Percentiles rank a stretch among this genome's conserved stretches.
Evolutionary conservation across 2,113 vertebrate genomes (phyloP).

Genomic region (Prunella fulvescens): DNA sequence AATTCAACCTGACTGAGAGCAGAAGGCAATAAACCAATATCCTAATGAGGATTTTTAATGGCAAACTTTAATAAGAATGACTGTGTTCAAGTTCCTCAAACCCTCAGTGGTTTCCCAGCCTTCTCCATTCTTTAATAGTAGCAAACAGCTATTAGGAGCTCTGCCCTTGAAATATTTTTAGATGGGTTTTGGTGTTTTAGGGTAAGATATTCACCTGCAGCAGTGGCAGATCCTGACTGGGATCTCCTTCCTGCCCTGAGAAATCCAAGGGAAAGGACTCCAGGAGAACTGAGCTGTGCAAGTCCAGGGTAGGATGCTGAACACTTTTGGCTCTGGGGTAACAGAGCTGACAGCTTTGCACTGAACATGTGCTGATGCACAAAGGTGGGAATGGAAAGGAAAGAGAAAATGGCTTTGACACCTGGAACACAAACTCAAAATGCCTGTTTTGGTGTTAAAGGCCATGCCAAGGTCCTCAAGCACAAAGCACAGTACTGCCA

Average conservation of each 20-base stretch:
- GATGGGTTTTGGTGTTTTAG: not conserved
- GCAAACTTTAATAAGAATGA: not conserved
- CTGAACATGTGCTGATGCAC: not conserved
- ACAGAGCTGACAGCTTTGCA: not conserved
- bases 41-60: not conserved
- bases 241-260: not conserved
- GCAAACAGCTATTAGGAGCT: not conserved
- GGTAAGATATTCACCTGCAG: not conserved
- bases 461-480: not conserved
- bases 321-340: not conserved
- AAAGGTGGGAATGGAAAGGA: not conserved
- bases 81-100: not conserved
- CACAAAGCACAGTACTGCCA: not conserved
- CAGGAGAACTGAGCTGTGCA: not conserved
- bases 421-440: not conserved
- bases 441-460: not conserved
- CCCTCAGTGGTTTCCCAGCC: not conserved
- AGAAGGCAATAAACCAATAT: not conserved
- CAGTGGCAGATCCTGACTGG: not conserved
- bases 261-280: not conserved
- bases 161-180: not conserved
- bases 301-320: not conserved
- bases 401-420: not conserved
- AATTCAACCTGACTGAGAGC: not conserved
- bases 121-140: not conserved